Conservation (phyloP, 2,113 vertebrate species). For the Antechinus flavipes region DNA sequence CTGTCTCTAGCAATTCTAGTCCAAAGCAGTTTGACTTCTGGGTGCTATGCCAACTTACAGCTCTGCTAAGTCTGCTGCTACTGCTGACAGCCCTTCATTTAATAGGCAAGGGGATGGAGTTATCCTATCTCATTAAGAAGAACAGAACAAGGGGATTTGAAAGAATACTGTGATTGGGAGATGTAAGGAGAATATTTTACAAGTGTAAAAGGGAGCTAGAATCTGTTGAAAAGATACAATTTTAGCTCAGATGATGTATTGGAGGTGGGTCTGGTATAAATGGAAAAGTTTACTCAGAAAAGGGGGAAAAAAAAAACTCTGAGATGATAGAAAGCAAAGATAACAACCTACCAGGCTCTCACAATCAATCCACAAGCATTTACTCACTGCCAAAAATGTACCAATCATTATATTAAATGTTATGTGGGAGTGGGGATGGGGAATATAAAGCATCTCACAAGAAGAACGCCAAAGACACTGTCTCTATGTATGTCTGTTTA, state of each 20-base stretch:
- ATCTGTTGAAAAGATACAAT: neutral
- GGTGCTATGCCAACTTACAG: neutral
- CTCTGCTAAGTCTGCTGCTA: neutral
- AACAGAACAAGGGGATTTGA: neutral
- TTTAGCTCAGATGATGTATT: slow-evolving; percentile 5
- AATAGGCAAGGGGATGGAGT: neutral
- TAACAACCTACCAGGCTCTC: neutral
- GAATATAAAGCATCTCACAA: neutral
- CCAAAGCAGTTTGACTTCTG: neutral
- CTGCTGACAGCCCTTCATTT: neutral
- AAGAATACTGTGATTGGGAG: neutral
- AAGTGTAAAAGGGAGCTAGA: neutral
- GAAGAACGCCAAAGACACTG: neutral
- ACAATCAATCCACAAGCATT: neutral
- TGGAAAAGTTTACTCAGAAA: neutral
- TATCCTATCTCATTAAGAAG: neutral
- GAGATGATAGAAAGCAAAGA: neutral
- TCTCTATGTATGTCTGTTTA: too few relatives aligned
- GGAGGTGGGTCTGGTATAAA: slow-evolving; percentile 1
- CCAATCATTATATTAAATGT: neutral
- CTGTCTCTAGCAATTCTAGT: neutral
- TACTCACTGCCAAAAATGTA: neutral
- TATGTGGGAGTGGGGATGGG: neutral
- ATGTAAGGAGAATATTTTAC: neutral
- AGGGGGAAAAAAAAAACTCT: neutral